Conservation (phyloP, 2,797 vertebrate genomes). For the Intellagama lesueurii region DNA sequence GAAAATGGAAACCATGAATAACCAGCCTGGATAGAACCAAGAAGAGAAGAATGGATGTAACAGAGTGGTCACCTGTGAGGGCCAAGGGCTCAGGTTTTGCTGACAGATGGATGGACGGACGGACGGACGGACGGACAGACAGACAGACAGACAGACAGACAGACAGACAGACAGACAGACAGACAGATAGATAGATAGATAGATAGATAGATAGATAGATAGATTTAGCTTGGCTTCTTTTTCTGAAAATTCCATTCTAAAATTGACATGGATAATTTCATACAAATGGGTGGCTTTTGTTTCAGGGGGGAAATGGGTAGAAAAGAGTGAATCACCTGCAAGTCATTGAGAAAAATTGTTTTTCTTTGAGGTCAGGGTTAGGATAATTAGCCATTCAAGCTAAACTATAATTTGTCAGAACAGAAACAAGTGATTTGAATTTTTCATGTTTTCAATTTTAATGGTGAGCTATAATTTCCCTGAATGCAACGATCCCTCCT, state of each 20-base stretch:
- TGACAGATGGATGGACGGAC: background rate
- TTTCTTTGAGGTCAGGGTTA: constrained; percentile 68
- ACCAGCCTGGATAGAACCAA: background rate
- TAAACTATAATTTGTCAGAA: constrained; percentile 72
- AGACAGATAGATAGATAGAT: too few species aligned
- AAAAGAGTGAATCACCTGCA: constrained; percentile 72
- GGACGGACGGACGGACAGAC: too few species aligned
- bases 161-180: too few species aligned
- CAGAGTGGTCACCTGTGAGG: constrained; percentile 58
- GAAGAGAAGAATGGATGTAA: constrained; percentile 20
- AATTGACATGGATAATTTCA: constrained; percentile 77
- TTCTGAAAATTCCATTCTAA: constrained; percentile 65
- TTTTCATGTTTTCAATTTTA: constrained; percentile 66
- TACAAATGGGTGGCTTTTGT: constrained; percentile 73
- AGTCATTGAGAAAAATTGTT: constrained; percentile 73
- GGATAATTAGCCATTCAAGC: constrained; percentile 74
- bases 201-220: constrained; percentile 38
- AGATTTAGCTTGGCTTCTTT: constrained; percentile 64
- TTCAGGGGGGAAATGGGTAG: constrained; percentile 54
- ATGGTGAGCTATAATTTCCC: constrained; percentile 54
- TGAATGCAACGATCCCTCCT: constrained; percentile 51
- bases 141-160: too few species aligned
- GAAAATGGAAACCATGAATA: constrained; percentile 45
- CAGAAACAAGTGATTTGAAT: constrained; percentile 75
- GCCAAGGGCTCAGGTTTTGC: constrained; percentile 27